A percentile compares a stretch with the other conserved stretches of the same genome.
phyloP scores from a whole-genome alignment of 2,888 invertebrate genomes.

The Sylvicola fuscatus region DNA sequence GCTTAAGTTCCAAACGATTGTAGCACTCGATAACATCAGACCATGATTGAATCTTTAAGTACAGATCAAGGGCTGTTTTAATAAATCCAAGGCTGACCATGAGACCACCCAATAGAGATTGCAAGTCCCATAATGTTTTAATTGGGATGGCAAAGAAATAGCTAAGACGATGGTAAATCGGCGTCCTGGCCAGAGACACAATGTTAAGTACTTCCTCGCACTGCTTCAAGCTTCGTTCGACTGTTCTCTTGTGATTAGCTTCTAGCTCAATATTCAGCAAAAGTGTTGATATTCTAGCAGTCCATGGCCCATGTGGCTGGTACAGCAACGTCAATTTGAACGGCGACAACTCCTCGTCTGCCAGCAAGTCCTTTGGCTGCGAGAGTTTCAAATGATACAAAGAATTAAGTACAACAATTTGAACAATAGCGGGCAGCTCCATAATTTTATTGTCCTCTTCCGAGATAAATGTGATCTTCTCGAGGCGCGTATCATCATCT shows the following conservation, averaged over 20 bases:
- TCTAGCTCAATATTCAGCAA: constrained; percentile 60
- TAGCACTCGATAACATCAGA: constrained; percentile 87
- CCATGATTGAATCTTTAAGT: constrained; percentile 60
- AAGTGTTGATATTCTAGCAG: constrained; percentile 52
- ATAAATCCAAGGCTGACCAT: constrained; percentile 62
- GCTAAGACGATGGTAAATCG: not conserved
- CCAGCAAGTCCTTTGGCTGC: constrained; percentile 59
- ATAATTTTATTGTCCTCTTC: constrained; percentile 27
- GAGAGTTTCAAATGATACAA: constrained; percentile 29
- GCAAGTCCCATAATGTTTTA: constrained; percentile 54
- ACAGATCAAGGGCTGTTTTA: constrained; percentile 67
- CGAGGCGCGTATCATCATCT: constrained; percentile 72
- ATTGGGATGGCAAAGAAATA: constrained; percentile 30
- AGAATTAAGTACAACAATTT: constrained; percentile 58
- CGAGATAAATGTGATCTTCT: constrained; percentile 51
- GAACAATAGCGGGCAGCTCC: constrained; percentile 45
- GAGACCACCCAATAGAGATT: constrained; percentile 56
- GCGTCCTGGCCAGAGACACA: not conserved
- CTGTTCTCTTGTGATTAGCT: constrained; percentile 51
- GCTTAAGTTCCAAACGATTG: constrained; percentile 56
- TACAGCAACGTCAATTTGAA: constrained; percentile 44
- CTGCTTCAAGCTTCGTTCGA: constrained; percentile 77
- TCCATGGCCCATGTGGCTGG: constrained; percentile 51
- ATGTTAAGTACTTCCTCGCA: constrained; percentile 41
- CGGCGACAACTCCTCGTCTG: constrained; percentile 62